Percentiles rank a stretch among this genome's conserved stretches.
Evolutionary conservation across 2,888 invertebrate genomes (phyloP).

Genomic region (Camptogramma bilineatum): DNA sequence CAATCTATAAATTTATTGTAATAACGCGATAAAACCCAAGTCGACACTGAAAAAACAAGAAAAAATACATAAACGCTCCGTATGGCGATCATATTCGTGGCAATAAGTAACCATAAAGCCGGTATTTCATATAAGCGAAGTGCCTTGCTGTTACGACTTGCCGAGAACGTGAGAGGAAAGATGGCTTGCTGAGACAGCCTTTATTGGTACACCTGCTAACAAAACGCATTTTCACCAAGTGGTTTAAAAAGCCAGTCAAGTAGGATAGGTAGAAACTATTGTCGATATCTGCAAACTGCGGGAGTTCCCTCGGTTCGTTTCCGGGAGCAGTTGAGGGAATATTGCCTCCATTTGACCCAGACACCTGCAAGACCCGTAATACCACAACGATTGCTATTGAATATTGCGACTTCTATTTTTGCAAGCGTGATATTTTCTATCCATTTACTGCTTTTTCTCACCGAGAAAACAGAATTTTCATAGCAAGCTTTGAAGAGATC

Average conservation of each 20-base stretch:
- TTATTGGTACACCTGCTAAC: conserved; percentile 77
- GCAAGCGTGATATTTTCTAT: conserved; percentile 18
- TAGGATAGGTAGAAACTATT: conserved; percentile 28
- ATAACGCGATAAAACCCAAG: conserved; percentile 58
- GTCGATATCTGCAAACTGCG: conserved; percentile 35
- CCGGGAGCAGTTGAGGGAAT: conserved; percentile 27
- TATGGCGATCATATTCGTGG: conserved; percentile 64
- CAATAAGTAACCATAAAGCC: conserved; percentile 77
- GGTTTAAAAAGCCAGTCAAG: conserved; percentile 53
- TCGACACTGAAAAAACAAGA: conserved; percentile 56
- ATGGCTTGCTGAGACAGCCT: conserved; percentile 59
- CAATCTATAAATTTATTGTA: conserved; percentile 57
- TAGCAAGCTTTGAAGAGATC: background rate
- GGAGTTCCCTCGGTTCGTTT: conserved; percentile 27
- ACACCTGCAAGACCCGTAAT: conserved; percentile 32
- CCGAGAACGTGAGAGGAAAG: conserved; percentile 74
- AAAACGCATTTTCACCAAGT: conserved; percentile 49
- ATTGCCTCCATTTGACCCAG: conserved; percentile 34
- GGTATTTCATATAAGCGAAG: conserved; percentile 75
- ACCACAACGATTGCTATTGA: conserved; percentile 28
- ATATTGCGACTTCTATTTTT: conserved; percentile 31
- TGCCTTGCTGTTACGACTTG: conserved; percentile 70
- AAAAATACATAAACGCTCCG: conserved; percentile 63
- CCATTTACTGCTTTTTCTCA: conserved; percentile 4
- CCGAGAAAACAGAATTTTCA: background rate